These are phyloP conservation scores for Lindbergichthys nudifrons DNA, from an alignment of 2,797 vertebrate species.

Conservation along the genomic window DNA sequence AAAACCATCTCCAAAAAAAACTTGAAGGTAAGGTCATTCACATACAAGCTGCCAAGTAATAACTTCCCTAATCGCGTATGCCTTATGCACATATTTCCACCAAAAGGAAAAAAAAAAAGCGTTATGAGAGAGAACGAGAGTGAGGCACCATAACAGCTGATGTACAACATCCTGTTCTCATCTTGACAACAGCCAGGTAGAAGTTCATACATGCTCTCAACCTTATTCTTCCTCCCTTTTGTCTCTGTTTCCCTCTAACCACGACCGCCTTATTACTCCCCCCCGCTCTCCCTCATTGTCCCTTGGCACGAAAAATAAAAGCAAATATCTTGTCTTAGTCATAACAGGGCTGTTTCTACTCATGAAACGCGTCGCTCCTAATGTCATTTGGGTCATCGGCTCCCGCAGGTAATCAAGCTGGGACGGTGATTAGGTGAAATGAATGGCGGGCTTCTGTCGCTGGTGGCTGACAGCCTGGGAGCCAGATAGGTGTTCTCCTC, in stretches of 20 bases:
- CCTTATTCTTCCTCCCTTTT: slow-evolving; percentile 3
- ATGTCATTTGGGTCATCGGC: slow-evolving; percentile 69
- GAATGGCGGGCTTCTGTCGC: slow-evolving; percentile 64
- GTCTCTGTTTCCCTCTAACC: slow-evolving; percentile 7
- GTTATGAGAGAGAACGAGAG: slow-evolving; percentile 18
- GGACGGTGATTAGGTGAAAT: slow-evolving; percentile 78
- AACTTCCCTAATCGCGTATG: slow-evolving; percentile 54
- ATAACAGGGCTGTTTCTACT: slow-evolving; percentile 60
- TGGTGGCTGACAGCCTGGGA: slow-evolving; percentile 55
- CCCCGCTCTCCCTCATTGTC: neutral
- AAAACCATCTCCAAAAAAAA: slow-evolving; percentile 32
- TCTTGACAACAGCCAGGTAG: slow-evolving; percentile 45
- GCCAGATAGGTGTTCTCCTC: slow-evolving; percentile 57
- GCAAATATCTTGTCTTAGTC: slow-evolving; percentile 58
- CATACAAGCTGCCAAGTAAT: slow-evolving; percentile 63
- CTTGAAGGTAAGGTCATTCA: slow-evolving; percentile 51
- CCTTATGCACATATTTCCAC: slow-evolving; percentile 52
- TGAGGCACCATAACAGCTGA: slow-evolving; percentile 45
- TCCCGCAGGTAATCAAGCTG: slow-evolving; percentile 73
- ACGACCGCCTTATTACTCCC: neutral
- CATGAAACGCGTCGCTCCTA: slow-evolving; percentile 56
- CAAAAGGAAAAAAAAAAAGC: slow-evolving; percentile 23
- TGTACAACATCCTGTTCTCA: slow-evolving; percentile 46
- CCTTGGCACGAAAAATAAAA: slow-evolving; percentile 45
- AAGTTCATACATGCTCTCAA: slow-evolving; percentile 23